A percentile compares a stretch with the other conserved stretches of the same genome.
Conservation (phyloP, 1,140 invertebrate genomes). For the Musca domestica region DNA sequence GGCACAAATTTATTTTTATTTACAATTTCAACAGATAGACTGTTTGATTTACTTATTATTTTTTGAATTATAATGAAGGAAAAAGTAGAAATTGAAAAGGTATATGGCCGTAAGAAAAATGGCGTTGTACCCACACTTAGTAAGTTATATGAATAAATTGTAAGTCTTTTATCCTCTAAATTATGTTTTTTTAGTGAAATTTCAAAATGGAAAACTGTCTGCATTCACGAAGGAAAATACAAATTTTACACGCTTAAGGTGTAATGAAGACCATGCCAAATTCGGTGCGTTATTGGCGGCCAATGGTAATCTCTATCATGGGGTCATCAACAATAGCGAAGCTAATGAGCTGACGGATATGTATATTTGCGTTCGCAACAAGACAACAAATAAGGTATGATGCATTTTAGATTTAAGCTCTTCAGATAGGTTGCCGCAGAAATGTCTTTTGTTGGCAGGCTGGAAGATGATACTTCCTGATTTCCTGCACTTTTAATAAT, state of each 20-base stretch:
- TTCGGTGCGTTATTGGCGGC: slow-evolving; percentile 35
- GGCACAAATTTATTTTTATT: too few relatives aligned
- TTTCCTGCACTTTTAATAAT: too few relatives aligned
- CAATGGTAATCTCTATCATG: slow-evolving; percentile 28
- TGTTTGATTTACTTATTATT: too few relatives aligned
- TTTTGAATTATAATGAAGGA: slow-evolving; percentile 38
- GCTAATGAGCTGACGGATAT: slow-evolving; percentile 30
- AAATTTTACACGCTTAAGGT: slow-evolving; percentile 27
- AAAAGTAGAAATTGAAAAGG: slow-evolving; percentile 33
- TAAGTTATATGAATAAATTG: slow-evolving; percentile 29
- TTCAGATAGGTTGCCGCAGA: too few relatives aligned
- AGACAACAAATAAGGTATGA: slow-evolving; percentile 36
- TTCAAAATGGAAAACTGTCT: slow-evolving; percentile 43
- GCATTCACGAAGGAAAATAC: slow-evolving; percentile 26
- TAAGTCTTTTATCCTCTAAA: not conserved
- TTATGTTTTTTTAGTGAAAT: slow-evolving; percentile 35
- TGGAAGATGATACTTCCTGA: too few relatives aligned
- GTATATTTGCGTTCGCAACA: slow-evolving; percentile 42
- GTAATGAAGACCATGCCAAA: slow-evolving; percentile 17
- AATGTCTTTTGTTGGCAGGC: too few relatives aligned
- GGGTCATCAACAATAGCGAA: slow-evolving; percentile 23
- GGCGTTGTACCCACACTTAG: slow-evolving; percentile 31
- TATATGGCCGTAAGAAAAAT: slow-evolving; percentile 28
- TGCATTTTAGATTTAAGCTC: too few relatives aligned
- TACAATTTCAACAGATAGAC: too few relatives aligned